These are phyloP conservation scores for Conchocele bisecta DNA, from an alignment of 2,888 invertebrate genomes.

Conservation along the genomic window DNA sequence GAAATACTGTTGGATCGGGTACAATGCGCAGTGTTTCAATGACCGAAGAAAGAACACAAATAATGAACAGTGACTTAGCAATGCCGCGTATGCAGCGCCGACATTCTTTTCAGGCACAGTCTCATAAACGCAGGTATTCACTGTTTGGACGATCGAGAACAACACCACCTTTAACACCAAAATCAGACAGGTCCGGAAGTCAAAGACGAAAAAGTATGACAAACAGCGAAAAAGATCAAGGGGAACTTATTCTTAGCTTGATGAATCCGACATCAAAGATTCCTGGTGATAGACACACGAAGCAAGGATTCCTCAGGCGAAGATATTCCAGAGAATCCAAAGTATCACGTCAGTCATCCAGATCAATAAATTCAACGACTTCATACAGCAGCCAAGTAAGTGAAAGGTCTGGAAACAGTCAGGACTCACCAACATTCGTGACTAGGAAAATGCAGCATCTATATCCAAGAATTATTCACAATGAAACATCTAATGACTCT, in stretches of 20 bases:
- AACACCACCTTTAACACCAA: too few species aligned
- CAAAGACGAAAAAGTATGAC: background rate
- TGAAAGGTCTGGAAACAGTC: background rate
- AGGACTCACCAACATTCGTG: slow-evolving; percentile 41
- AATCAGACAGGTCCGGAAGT: too few species aligned
- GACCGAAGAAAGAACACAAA: slow-evolving; percentile 27
- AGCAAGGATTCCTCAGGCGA: too few species aligned
- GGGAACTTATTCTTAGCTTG: slow-evolving; percentile 45
- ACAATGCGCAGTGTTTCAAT: slow-evolving; percentile 37
- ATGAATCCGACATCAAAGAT: slow-evolving; percentile 30
- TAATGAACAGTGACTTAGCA: slow-evolving; percentile 47
- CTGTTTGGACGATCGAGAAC: too few species aligned
- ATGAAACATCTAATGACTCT: slow-evolving; percentile 17
- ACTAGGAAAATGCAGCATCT: slow-evolving; percentile 30
- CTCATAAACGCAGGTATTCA: too few species aligned
- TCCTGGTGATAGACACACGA: too few species aligned
- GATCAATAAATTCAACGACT: too few species aligned
- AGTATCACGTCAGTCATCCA: too few species aligned
- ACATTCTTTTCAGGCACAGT: slow-evolving; percentile 28
- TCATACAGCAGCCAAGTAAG: too few species aligned
- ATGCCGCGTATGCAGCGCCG: slow-evolving; percentile 26
- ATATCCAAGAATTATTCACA: slow-evolving; percentile 13
- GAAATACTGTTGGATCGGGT: slow-evolving; percentile 27
- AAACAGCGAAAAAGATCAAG: slow-evolving; percentile 25
- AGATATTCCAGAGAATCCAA: too few species aligned